These are phyloP conservation scores for Diabrotica virgifera DNA, from an alignment of 1,140 invertebrate species.

Conservation along the genomic window DNA sequence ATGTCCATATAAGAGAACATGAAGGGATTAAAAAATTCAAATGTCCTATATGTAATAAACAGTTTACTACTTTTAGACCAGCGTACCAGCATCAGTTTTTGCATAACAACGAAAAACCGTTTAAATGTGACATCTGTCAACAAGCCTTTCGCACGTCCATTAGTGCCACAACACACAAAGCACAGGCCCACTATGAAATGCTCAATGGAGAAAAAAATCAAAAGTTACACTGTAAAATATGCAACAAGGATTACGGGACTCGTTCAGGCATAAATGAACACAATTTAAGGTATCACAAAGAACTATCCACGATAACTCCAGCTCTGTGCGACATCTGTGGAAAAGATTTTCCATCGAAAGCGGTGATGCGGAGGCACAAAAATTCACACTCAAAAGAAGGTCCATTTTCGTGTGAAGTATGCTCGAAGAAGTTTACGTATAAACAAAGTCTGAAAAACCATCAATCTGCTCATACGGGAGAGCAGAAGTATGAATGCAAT, in stretches of 20 bases:
- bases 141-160: background rate
- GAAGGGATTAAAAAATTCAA: background rate
- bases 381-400: background rate
- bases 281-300: background rate
- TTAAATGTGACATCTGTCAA: conserved; percentile 34
- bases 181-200: background rate
- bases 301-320: background rate
- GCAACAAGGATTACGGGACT: background rate
- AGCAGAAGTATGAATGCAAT: background rate
- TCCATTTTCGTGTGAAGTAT: background rate
- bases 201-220: background rate
- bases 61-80: background rate
- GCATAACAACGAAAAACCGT: background rate
- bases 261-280: background rate
- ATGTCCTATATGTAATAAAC: background rate
- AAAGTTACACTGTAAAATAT: background rate
- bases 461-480: background rate
- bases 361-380: background rate
- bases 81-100: background rate
- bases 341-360: background rate
- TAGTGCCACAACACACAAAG: background rate
- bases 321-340: background rate
- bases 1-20: background rate
- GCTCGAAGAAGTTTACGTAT: background rate
- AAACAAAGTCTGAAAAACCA: background rate